Percentiles rank a stretch among this genome's conserved stretches.
These are phyloP conservation scores for Drosophila tristis DNA, from an alignment of 1,140 invertebrate species.

Conservation along the genomic window DNA sequence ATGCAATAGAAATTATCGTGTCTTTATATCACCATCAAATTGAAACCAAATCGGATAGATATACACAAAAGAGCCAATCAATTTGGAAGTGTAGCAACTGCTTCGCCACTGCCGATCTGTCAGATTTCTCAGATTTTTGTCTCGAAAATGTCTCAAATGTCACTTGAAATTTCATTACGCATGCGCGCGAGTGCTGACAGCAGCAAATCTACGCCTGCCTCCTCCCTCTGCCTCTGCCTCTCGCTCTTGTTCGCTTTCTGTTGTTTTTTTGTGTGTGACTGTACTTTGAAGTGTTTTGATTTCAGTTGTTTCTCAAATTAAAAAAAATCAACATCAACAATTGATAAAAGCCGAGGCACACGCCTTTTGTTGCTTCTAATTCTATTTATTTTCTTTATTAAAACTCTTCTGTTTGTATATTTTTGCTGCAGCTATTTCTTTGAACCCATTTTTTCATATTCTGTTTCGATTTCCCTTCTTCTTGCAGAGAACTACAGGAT, in stretches of 20 bases:
- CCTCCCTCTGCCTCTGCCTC: no score
- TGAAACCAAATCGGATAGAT: no score
- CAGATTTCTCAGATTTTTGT: slow-evolving; percentile 3
- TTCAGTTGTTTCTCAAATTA: slow-evolving; percentile 8
- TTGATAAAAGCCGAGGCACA: slow-evolving; percentile 11
- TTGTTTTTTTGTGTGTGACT: slow-evolving; percentile 19
- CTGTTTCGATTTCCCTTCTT: slow-evolving; percentile 45
- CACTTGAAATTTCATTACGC: slow-evolving; percentile 58
- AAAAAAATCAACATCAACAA: slow-evolving; percentile 14
- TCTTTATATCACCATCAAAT: no score
- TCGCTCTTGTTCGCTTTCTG: slow-evolving; percentile 4
- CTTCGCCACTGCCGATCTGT: not conserved
- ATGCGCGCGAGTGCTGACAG: slow-evolving; percentile 60
- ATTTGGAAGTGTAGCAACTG: not conserved
- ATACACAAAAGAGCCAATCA: no score
- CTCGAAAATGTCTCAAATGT: slow-evolving; percentile 30
- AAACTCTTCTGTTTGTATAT: no score
- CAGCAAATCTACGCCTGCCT: slow-evolving; percentile 40
- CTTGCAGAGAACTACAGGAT: slow-evolving; percentile 93
- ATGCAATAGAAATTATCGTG: no score
- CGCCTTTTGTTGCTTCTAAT: slow-evolving; percentile 22
- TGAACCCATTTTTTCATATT: slow-evolving; percentile 3
- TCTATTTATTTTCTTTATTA: not conserved
- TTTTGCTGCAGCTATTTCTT: slow-evolving; percentile 1
- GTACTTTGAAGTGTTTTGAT: slow-evolving; percentile 20